A percentile compares a stretch with the other conserved stretches of the same genome.
phyloP scores from a whole-genome alignment of 2,113 vertebrate genomes.

The Cinclus cinclus region DNA sequence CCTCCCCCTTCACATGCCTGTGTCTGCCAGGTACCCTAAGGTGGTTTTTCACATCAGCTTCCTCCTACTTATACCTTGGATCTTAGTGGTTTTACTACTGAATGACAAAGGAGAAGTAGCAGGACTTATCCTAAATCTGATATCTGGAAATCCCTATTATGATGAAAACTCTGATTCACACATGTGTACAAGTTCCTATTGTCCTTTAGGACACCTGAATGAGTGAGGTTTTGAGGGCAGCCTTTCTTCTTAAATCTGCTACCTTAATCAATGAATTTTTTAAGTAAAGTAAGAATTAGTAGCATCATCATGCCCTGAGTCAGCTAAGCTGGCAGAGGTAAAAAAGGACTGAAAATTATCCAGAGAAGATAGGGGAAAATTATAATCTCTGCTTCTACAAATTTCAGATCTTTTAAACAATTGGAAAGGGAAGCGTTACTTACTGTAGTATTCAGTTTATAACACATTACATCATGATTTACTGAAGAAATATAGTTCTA shows the following conservation, averaged over 20 bases:
- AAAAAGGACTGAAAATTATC: not conserved
- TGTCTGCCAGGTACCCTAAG: not conserved
- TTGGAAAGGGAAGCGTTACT: not conserved
- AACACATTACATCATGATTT: not conserved
- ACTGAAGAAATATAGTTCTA: not conserved
- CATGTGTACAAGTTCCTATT: rapidly evolving
- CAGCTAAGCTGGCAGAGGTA: not conserved
- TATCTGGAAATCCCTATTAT: not conserved
- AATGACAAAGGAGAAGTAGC: not conserved
- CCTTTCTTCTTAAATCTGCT: not conserved
- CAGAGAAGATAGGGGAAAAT: not conserved
- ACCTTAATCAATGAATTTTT: not conserved
- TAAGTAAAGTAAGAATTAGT: not conserved
- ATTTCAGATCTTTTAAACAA: not conserved
- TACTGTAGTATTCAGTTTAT: not conserved
- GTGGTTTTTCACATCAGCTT: not conserved
- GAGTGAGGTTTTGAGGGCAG: not conserved
- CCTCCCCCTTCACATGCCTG: not conserved
- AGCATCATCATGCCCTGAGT: not conserved
- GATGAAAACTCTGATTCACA: not conserved
- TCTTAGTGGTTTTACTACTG: not conserved
- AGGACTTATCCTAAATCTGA: not conserved
- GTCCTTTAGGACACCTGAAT: not conserved
- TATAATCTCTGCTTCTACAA: not conserved
- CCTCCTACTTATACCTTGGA: not conserved